Base-by-base conservation (phyloP, 2,888 invertebrate species). In the Drosophila percnosoma region DNA sequence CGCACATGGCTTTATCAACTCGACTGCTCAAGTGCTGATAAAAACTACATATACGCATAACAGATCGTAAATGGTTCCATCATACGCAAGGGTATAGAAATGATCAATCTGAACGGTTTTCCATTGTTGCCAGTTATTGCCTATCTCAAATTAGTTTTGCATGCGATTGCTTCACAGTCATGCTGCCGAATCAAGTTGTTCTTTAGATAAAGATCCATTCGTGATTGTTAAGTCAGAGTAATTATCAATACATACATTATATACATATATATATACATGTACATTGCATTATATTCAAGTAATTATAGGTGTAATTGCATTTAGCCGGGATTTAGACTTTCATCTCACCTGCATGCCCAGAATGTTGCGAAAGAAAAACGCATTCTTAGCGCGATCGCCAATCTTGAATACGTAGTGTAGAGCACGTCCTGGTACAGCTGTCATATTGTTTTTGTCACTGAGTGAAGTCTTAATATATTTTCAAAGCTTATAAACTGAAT, bases 321-420 rank as follows among this genome's bases (percentile, higher is more conserved):
- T 33, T 55, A 68, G 29, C 38, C 67, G 38, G 33, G 58, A 45
- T 55, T 36, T 27, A 49, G 33, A 7, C 34, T 15, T 62, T 55
- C 8, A 24, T 75, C 93, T 94, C 94, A 98, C 98, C 95, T 98
- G 96, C 99, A 99, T 99, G 75, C 98, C 98, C 42, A 99, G 94
- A 80, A 98, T 95, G 90, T 97, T 96, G 66, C 97, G 95, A 93
- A 97, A 99, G 94, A 99, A 99, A 91, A 96, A 95, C 1, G 96
- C 95, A 24, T 98, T 98, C 76, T 95, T 95, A 33, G 95, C 95
- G 72, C 99, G 95, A 91, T 99, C 97, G 0, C 97, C 97, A 81
- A 99, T 96, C 95, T 99, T 99, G 91, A 99, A 98, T 3, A 99
- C 99, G 93, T 96, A 99, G 94, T 99, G 99, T 72, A 99, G 94